Evolutionary conservation across 1,140 invertebrate genomes (phyloP), one percentile per base, ranked within the genome.

Genomic region (Adelges cooleyi): DNA sequence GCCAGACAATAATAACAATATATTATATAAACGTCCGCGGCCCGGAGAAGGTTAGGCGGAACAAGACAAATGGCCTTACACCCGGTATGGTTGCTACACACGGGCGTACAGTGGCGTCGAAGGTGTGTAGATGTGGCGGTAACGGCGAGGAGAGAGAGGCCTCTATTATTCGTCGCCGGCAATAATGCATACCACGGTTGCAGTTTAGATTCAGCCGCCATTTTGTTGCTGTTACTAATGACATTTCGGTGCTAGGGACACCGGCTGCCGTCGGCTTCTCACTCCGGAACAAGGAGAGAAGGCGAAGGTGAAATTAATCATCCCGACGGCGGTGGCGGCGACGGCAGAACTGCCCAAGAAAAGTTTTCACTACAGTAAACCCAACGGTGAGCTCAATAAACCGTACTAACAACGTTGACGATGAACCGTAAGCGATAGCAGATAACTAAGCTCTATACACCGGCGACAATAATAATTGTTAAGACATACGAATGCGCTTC

Each of bases 101-200:
- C 5, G 29, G 11, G 29, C 29, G 29, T 6, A 33, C 11, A n/a
- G 29, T 33, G 11, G 11, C 11, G 29, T 5, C 11, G 29, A 33
- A 33, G 29, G 11, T 33, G 29, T 6, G 11, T 33, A 33, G 29
- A 11, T 33, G 11, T 33, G 29, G 29, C 5, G 29, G n/a, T n/a
- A 17, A 33, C 23, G 15, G 15, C 25, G 15, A 2, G 10, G 51
- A 20, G 27, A 33, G 15, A 17, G 20, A 15, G 20, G 18, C 0
- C 13, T 52, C 36, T 40, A 54, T 54, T 54, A 40, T 40, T 54
- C 18, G 13, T 40, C 20, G 20, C 22, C 22, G 36, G 20, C 13
- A 54, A 38, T 40, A 54, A 54, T 36, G 52, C 52, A 54, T 54
- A 54, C 52, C 52, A 40, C 36, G 29, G 22, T 13, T 54, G 52